These are phyloP conservation scores for Scelioninae gen. 1 DNA, from an alignment of 2,888 invertebrate genomes.

Conservation along the genomic window DNA sequence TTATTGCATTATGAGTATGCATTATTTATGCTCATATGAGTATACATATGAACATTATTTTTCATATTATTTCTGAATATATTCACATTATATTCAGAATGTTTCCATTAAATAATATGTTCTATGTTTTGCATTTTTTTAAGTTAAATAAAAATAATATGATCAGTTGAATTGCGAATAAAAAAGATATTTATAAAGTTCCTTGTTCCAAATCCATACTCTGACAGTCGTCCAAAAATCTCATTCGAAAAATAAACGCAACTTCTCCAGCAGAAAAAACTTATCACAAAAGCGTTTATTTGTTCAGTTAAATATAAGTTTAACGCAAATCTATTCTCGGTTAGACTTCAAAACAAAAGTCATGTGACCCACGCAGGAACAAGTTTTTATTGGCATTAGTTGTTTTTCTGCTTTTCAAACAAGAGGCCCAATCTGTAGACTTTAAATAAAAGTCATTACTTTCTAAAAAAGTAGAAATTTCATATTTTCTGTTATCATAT, in stretches of 20 bases:
- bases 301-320: conserved; percentile 20
- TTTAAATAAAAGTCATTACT: conserved; percentile 3
- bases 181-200: too few relatives aligned
- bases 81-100: too few relatives aligned
- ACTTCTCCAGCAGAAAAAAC: neutral
- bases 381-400: conserved; percentile 40
- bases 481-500: neutral
- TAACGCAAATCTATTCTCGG: conserved; percentile 47
- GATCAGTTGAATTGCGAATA: too few relatives aligned
- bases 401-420: conserved; percentile 42
- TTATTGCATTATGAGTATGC: too few relatives aligned
- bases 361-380: conserved; percentile 35
- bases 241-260: neutral
- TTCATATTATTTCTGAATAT: too few relatives aligned
- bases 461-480: conserved; percentile 36
- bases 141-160: too few relatives aligned
- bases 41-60: too few relatives aligned
- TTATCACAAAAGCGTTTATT: conserved; percentile 7
- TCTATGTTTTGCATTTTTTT: too few relatives aligned
- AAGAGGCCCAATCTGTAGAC: conserved; percentile 1
- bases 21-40: too few relatives aligned
- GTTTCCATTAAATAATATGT: too few relatives aligned
- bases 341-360: conserved; percentile 44
- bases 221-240: too few relatives aligned
- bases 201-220: too few relatives aligned